Percentiles rank a stretch among this genome's conserved stretches.
Evolutionary conservation across 2,888 invertebrate genomes (phyloP).

Genomic region (Ptychoptera contaminata): DNA sequence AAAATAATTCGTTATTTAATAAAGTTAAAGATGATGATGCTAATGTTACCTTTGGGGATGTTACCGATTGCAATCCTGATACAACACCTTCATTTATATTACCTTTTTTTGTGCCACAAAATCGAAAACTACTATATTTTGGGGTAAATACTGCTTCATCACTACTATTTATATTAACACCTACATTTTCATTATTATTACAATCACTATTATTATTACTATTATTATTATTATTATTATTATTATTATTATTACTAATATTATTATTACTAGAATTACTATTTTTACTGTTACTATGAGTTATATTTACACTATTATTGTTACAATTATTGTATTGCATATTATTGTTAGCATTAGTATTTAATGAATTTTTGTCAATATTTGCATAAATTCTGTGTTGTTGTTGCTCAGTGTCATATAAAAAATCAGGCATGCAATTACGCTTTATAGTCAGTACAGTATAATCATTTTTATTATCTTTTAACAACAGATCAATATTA

Average conservation of each 20-base stretch:
- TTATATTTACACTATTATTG: not conserved
- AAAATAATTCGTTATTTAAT: conserved; percentile 1
- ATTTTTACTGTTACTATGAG: conserved; percentile 9
- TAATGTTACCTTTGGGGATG: too few species aligned
- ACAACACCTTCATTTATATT: not conserved
- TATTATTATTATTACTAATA: not conserved
- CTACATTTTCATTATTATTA: conserved; percentile 24
- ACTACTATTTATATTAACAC: not conserved
- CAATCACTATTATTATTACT: conserved; percentile 16
- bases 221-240: conserved; percentile 2
- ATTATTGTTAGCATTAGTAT: conserved; percentile 3
- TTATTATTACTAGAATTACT: conserved; percentile 3
- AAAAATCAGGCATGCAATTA: conserved; percentile 27
- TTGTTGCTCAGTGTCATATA: conserved; percentile 25
- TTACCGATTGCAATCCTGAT: not conserved
- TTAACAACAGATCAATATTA: conserved; percentile 28
- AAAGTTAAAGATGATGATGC: too few species aligned
- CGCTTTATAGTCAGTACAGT: conserved; percentile 29
- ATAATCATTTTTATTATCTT: conserved; percentile 24
- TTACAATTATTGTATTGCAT: conserved; percentile 1
- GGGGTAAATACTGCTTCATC: not conserved
- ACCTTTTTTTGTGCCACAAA: conserved; percentile 2
- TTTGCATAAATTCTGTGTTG: conserved; percentile 23
- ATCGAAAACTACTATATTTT: not conserved
- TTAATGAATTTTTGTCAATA: conserved; percentile 8